A percentile compares a stretch with the other conserved stretches of the same genome.
These are phyloP conservation scores for Dromiciops gliroides DNA, from an alignment of 2,113 vertebrate species.

Conservation along the genomic window DNA sequence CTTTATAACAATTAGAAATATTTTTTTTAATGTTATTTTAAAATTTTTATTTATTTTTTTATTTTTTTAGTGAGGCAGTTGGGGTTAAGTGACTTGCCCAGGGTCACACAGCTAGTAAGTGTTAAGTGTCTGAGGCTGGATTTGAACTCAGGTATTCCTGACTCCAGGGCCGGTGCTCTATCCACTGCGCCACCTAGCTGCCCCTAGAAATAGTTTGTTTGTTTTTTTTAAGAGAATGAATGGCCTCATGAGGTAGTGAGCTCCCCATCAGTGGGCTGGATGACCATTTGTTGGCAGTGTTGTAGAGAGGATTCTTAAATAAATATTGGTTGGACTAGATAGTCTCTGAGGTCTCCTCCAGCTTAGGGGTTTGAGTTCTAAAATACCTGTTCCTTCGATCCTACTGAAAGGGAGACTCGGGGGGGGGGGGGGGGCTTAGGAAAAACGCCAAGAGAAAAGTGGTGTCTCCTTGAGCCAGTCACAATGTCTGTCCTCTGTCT, in stretches of 20 bases:
- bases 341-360: neutral
- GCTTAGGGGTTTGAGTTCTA: neutral
- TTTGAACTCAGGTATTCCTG: no score
- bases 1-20: neutral
- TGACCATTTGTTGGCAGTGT: neutral
- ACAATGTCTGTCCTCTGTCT: neutral
- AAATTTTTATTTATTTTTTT: no score
- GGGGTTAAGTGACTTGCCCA: no score
- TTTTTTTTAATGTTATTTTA: no score
- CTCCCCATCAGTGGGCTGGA: neutral
- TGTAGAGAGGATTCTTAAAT: neutral
- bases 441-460: no score
- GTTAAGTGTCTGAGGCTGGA: no score
- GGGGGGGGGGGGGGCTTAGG: neutral
- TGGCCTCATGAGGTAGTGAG: neutral
- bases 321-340: neutral
- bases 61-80: no score
- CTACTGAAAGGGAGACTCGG: neutral
- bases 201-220: no score
- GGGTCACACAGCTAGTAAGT: no score
- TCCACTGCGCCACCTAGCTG: no score
- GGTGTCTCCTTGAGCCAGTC: neutral
- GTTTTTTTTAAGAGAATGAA: no score
- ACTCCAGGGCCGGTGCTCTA: no score
- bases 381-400: neutral